phyloP scores from a whole-genome alignment of 2,113 vertebrate species.

The Austrofundulus limnaeus region DNA sequence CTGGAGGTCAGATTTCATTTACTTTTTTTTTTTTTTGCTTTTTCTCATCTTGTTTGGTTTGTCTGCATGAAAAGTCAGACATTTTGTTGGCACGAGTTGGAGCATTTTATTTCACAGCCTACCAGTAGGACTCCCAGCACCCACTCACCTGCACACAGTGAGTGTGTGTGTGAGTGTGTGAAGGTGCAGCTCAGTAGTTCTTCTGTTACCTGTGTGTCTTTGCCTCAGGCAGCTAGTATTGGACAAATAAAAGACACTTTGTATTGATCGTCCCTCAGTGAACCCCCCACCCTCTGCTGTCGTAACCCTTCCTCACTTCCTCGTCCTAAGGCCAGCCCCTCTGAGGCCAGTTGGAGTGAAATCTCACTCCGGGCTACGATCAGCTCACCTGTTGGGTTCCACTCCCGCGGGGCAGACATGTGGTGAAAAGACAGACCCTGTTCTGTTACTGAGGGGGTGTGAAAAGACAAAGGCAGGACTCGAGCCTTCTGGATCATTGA shows the following conservation, averaged over 20 bases:
- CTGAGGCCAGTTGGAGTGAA: conserved; percentile 56
- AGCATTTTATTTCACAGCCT: conserved; percentile 39
- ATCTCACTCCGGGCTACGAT: conserved; percentile 60
- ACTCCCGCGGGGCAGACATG: conserved; percentile 57
- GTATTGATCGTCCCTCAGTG: conserved; percentile 53
- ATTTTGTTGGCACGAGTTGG: conserved; percentile 34
- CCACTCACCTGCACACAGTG: neutral
- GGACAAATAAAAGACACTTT: conserved; percentile 78
- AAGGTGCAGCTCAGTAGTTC: conserved; percentile 38
- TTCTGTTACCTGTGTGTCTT: conserved; percentile 56
- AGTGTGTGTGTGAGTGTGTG: conserved; percentile 40
- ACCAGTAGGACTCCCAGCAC: neutral
- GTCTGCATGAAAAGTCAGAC: conserved; percentile 31
- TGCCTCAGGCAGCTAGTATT: conserved; percentile 63
- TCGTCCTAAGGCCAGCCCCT: conserved; percentile 19
- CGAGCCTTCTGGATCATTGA: conserved; percentile 36
- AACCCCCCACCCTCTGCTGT: neutral
- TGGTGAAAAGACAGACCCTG: conserved; percentile 59
- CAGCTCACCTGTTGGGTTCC: conserved; percentile 65
- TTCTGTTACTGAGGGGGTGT: conserved; percentile 70
- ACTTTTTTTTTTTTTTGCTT: neutral
- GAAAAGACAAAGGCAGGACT: conserved; percentile 68
- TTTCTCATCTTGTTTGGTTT: neutral
- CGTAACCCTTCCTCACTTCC: conserved; percentile 31
- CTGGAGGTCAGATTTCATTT: conserved; percentile 88